phyloP scores from a whole-genome alignment of 2,888 invertebrate species.

The Plebejus argus region DNA sequence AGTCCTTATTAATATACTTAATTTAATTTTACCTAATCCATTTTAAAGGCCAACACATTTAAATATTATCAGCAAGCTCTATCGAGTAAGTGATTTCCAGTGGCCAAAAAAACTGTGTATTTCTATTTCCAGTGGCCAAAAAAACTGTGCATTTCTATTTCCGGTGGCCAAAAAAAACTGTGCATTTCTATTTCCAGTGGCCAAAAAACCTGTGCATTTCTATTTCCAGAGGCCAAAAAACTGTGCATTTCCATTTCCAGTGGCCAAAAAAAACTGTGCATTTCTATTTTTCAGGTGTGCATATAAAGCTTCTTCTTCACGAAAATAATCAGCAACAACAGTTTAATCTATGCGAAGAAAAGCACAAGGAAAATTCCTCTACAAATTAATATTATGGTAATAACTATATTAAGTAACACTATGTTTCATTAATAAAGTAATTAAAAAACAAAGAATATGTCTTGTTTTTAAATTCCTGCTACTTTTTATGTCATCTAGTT shows the following conservation, averaged over 20 bases:
- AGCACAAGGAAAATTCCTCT: background rate
- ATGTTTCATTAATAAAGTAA: background rate
- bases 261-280: slow-evolving; percentile 8
- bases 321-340: background rate
- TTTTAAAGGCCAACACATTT: background rate
- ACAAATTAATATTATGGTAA: background rate
- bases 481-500: background rate
- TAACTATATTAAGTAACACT: background rate
- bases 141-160: slow-evolving; percentile 5
- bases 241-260: too few species aligned
- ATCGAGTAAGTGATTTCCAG: background rate
- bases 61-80: background rate
- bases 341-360: background rate
- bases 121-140: too few species aligned
- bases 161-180: too few species aligned
- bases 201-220: slow-evolving; percentile 3
- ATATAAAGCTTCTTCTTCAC: slow-evolving; percentile 15
- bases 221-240: background rate
- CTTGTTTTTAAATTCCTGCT: background rate
- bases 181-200: slow-evolving; percentile 7
- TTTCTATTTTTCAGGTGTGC: slow-evolving; percentile 11
- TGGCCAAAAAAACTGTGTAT: slow-evolving; percentile 6
- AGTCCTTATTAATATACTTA: too few species aligned
- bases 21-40: too few species aligned
- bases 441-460: background rate